Conservation (phyloP, 2,888 invertebrate species). For the Perithous albicinctus region DNA sequence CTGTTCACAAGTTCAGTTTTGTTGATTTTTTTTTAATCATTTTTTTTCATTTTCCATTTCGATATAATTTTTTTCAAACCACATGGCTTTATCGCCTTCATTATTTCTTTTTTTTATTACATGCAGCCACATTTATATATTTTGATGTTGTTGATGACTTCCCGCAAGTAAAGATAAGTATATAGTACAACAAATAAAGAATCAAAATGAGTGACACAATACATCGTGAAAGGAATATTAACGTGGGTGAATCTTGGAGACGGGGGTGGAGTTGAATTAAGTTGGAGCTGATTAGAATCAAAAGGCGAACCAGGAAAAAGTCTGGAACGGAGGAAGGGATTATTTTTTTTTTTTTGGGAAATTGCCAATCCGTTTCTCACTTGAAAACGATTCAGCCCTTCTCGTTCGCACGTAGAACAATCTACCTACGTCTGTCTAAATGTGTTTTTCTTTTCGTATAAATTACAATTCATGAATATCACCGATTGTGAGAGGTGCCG, state of each 20-base stretch:
- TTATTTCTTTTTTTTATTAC: constrained; percentile 14
- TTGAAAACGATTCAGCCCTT: constrained; percentile 36
- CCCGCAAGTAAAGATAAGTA: constrained; percentile 35
- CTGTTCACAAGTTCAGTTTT: constrained; percentile 33
- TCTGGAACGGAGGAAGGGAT: neutral
- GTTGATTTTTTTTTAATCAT: constrained; percentile 22
- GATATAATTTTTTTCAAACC: constrained; percentile 44
- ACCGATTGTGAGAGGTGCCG: constrained; percentile 31
- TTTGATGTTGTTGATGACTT: neutral
- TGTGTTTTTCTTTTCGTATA: constrained; percentile 13
- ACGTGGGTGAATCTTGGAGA: constrained; percentile 20
- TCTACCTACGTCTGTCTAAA: constrained; percentile 17
- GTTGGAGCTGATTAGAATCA: constrained; percentile 3
- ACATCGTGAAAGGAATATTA: constrained; percentile 26
- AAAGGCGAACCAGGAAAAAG: constrained; percentile 15
- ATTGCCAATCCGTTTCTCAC: constrained; percentile 48
- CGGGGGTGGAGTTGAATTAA: constrained; percentile 24
- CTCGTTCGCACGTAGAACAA: constrained; percentile 33
- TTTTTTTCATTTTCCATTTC: constrained; percentile 15
- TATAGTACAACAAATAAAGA: constrained; percentile 51
- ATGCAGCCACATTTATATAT: constrained; percentile 34
- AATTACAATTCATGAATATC: constrained; percentile 43
- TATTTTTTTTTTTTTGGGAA: no score
- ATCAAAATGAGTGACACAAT: constrained; percentile 29
- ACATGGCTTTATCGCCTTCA: constrained; percentile 11